phyloP scores from a whole-genome alignment of 2,888 invertebrate genomes.

The Aporophyla lueneburgensis region DNA sequence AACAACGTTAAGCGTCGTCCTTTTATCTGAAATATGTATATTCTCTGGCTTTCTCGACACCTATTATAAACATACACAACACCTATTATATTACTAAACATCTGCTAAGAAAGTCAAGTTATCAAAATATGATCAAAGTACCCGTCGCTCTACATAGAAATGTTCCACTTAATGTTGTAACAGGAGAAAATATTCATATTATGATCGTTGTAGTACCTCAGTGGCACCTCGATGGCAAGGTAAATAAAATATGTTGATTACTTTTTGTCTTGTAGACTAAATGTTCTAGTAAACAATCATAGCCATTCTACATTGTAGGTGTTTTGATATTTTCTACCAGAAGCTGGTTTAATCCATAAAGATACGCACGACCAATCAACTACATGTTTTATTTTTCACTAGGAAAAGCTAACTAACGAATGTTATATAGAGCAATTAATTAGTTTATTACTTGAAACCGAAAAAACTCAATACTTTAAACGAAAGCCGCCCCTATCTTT shows the following conservation, averaged over 20 bases:
- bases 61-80: too few relatives aligned
- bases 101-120: conserved; percentile 23
- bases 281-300: neutral
- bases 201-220: conserved; percentile 29
- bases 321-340: too few relatives aligned
- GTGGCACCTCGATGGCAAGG: conserved; percentile 2
- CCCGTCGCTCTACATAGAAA: conserved; percentile 37
- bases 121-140: conserved; percentile 26
- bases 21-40: conserved; percentile 32
- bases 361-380: too few relatives aligned
- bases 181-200: conserved; percentile 38
- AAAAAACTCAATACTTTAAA: too few relatives aligned
- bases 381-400: too few relatives aligned
- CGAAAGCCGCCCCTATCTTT: neutral
- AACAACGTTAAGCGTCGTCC: neutral
- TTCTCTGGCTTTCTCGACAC: conserved; percentile 10
- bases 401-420: too few relatives aligned
- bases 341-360: too few relatives aligned
- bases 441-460: too few relatives aligned
- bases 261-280: neutral
- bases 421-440: too few relatives aligned
- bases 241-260: conserved; percentile 1
- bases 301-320: neutral
- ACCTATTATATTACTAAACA: too few relatives aligned
- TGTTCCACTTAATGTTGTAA: conserved; percentile 16